Base-by-base conservation (phyloP, 2,113 vertebrate species). In the Ramphastos sulfuratus region DNA sequence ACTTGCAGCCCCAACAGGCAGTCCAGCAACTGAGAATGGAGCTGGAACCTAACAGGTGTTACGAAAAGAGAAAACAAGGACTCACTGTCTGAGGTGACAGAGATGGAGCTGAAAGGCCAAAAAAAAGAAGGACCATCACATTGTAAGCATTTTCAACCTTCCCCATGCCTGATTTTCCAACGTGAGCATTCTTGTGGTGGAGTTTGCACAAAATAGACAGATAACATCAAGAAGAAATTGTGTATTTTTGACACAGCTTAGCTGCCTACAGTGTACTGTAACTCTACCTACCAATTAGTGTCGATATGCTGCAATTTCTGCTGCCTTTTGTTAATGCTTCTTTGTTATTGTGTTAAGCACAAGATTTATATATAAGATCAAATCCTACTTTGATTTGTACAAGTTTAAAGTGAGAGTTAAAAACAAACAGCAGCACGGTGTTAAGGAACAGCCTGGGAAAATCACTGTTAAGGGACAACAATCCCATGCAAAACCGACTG, bases 241-340 rank as follows among this genome's bases (percentile, higher is more conserved):
- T 73, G n/a, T 23, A 69, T 44, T 65, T 82, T 33, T 0, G 46
- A 42, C 46, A 42, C 3, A 67, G 77, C 50, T 79, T 30, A 28
- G 15, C 66, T 52, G 15, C 65, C 15, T 60, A 37, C 16, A 33
- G 46, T 5, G 13, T 46, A 31, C 13, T 77, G 86, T 77, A 81
- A 90, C 28, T 35, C 52, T 85, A 83, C 76, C 83, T 39, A 42
- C 15, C 42, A 90, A 88, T 93, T 90, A 92, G 48, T 2, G 9
- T 19, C 42, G 52, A 35, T 50, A 33, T 48, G 54, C 70, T 91
- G 59, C 58, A 89, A 82, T 85, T 77, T 33, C 30, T 77, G 18
- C 52, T 81, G 63, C 61, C 65, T 86, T 73, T 77, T 60, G 33
- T 30, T 82, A 73, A 15, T 15, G 60, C 54, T 89, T 35, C 81